Conservation (phyloP, 2,888 invertebrate genomes). For the Chaetogeoica ovagalla region DNA sequence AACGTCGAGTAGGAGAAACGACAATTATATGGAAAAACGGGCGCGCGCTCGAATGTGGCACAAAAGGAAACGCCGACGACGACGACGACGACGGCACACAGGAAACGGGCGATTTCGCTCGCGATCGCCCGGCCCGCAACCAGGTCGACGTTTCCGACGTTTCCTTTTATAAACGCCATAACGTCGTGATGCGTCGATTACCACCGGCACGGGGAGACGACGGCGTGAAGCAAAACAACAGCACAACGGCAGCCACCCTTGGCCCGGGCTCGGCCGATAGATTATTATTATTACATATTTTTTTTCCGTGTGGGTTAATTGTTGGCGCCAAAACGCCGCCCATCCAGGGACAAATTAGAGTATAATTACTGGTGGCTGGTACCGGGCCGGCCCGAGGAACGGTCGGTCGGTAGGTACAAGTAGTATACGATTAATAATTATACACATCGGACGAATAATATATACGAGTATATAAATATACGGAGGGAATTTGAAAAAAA, state of each 20-base stretch:
- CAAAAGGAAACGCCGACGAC: conserved; percentile 28
- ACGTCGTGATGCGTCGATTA: too few species aligned
- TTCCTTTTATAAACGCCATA: too few species aligned
- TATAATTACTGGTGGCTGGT: conserved; percentile 27
- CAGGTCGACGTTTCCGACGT: conserved; percentile 49
- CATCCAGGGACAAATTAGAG: conserved; percentile 52
- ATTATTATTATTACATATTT: too few species aligned
- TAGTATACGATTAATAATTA: conserved; percentile 9
- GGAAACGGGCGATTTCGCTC: conserved; percentile 43
- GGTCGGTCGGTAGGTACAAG: background rate
- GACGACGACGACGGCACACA: conserved; percentile 2
- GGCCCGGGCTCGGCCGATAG: background rate
- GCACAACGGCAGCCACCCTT: background rate
- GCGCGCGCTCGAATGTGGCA: conserved; percentile 13
- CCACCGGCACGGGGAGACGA: too few species aligned
- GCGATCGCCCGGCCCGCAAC: background rate
- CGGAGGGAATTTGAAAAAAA: background rate
- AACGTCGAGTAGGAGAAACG: background rate
- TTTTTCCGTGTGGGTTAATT: conserved; percentile 33
- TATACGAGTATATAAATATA: background rate
- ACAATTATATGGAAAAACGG: conserved; percentile 14
- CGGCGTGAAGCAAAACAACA: too few species aligned
- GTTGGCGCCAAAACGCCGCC: conserved; percentile 50
- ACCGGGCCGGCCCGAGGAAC: background rate
- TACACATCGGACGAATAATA: background rate